Evolutionary conservation across 53 echinoderm and acorn worm genomes (phyloP), one percentile per base, ranked within the genome.

Genomic region (Glandiceps talaboti): DNA sequence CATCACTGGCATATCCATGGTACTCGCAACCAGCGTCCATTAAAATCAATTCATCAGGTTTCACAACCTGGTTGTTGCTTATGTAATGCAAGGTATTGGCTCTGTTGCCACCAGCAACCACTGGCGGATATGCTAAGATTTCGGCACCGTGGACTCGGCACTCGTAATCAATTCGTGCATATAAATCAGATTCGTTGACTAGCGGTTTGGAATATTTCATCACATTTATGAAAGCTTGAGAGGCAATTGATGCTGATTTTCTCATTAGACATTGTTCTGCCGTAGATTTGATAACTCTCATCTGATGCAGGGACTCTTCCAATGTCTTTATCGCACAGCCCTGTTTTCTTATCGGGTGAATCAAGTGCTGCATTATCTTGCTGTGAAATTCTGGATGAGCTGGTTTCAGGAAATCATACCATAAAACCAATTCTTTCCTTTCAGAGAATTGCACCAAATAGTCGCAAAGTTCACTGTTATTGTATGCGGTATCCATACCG

Each of bases 21-120:
- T 89, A 99, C 85, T 99, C 99, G 30, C 99, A 99, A 1, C 99
- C 99, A 0, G 99, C 99, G 79, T 99, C 99, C 99, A 99, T 94
- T 27, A 99, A 79, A 1, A 99, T 89, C 83, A 99, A 77, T 26
- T 99, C 99, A 25, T 85, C 86, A 74, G 87, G 85, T 28, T 84
- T 31, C 31, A 99, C 80, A 26, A 79, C 78, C 82, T 99, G 99
- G 79, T 99, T 99, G 73, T 99, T 99, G 80, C 82, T 94, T 73
- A 94, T 88, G 89, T 99, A 99, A 75, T 99, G 99, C 27, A 99
- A 86, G 28, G 89, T 94, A 81, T 99, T 99, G 33, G 99, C 94
- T 33, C 99, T 81, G 83, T 91, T 91, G 27, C 99, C 99, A 1
- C 99, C 99, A 1, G 93, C 99, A 75, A 99, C 93, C 27, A 99